A percentile compares a stretch with the other conserved stretches of the same genome.
Evolutionary conservation across 2,113 vertebrate genomes (phyloP).

Genomic region (Saguinus midas): DNA sequence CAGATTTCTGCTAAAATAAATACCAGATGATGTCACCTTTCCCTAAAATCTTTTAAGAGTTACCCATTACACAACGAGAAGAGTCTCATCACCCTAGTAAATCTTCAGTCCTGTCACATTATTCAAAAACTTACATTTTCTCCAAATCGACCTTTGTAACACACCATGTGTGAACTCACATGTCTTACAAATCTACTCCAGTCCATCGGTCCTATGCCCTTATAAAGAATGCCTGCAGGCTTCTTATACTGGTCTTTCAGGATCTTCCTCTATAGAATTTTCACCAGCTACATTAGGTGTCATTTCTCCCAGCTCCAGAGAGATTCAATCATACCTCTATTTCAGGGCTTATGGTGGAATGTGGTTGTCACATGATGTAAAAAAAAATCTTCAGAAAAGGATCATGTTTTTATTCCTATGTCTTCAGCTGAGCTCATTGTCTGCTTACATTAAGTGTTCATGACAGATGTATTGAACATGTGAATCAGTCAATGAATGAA

Average conservation of each 20-base stretch:
- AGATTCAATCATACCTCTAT: not conserved
- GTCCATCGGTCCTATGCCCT: not conserved
- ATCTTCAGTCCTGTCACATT: not conserved
- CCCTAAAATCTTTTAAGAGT: not conserved
- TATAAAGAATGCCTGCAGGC: not conserved
- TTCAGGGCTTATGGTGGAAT: not conserved
- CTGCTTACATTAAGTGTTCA: not conserved
- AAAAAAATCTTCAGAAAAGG: not conserved
- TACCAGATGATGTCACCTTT: not conserved
- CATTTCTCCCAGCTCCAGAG: not conserved
- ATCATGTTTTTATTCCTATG: not conserved
- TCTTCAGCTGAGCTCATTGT: not conserved
- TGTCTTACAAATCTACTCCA: not conserved
- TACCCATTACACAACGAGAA: not conserved
- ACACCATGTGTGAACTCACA: not conserved
- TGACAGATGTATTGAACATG: not conserved
- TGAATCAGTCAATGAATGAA: not conserved
- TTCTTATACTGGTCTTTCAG: not conserved
- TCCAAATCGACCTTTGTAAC: not conserved
- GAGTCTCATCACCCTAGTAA: not conserved
- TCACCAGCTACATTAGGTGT: not conserved
- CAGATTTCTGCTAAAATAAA: not conserved
- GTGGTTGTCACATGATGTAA: not conserved
- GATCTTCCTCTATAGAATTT: too few species aligned
- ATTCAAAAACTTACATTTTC: not conserved